Evolutionary conservation across 2,113 vertebrate species (phyloP), one percentile per base, ranked within the genome.

Genomic region (Mungos mungo): DNA sequence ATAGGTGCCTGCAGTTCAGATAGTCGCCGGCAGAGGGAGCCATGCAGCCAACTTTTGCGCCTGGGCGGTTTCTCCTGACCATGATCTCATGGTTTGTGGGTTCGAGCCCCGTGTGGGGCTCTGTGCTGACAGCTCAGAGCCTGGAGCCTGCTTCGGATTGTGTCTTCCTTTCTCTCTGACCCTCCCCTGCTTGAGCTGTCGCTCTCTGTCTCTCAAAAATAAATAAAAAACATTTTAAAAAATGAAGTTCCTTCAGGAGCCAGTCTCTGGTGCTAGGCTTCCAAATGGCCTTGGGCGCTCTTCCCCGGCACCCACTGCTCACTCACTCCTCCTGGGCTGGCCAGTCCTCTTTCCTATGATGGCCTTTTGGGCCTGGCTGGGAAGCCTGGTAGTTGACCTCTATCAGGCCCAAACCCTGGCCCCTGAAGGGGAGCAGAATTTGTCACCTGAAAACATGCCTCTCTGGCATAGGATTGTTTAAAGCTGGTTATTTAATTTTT

Each of bases 211-310:
- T 41, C 41, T 41, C 41, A 41, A 41, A 41, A 41, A 41, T 41
- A 41, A 41, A 41, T 41, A 41, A 41, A 41, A 41, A 41, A 41
- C 41, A 41, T 41, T 41, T 41, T 5, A 41, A 41, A 41, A 41
- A 41, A 41, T 41, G 18, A n/a, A 4, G 45, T 5, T 27, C 69
- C 7, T 33, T 1, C 21, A 1, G 4, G 7, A 19, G 31, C 14
- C 5, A 2, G 0, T 14, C 21, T 27, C 16, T 1, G 47, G 10
- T 52, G 27, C 25, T 29, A 0, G 15, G 25, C 31, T 41, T 38
- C 50, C 31, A 23, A 25, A 18, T 0, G 1, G 5, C 33, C 0
- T n/a, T 45, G 33, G 18, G 7, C 1, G 0, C 23, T 69, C 15
- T 16, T 11, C 2, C 41, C 4, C 12, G 5, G 4, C 35, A 0